Percentiles rank a stretch among this genome's conserved stretches.
These are phyloP conservation scores for Eupithecia pulchellata DNA, from an alignment of 2,888 invertebrate genomes.

Conservation along the genomic window DNA sequence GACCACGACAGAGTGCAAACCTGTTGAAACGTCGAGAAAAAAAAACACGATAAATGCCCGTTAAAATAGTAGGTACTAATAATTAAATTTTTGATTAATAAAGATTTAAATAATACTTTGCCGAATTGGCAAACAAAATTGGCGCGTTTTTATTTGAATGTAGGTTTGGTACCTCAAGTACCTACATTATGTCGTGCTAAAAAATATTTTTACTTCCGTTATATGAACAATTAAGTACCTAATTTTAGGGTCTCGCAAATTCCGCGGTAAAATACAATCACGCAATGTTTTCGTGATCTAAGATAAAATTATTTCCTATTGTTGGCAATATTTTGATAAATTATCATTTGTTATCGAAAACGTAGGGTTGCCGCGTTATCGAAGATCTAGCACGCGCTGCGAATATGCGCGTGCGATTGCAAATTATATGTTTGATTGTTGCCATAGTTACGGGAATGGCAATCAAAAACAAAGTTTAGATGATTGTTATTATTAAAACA, in stretches of 20 bases:
- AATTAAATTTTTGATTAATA: too few relatives aligned
- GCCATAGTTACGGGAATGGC: constrained; percentile 30
- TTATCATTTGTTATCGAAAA: constrained; percentile 19
- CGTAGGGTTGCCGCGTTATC: constrained; percentile 35
- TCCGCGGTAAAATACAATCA: constrained; percentile 13
- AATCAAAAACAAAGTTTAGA: too few relatives aligned
- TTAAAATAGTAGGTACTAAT: too few relatives aligned
- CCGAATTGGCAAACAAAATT: background rate
- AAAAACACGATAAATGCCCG: too few relatives aligned
- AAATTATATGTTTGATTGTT: constrained; percentile 30
- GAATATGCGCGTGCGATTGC: constrained; percentile 24
- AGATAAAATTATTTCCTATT: constrained; percentile 37
- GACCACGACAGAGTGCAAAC: too few relatives aligned
- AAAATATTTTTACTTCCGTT: background rate
- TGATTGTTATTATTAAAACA: too few relatives aligned
- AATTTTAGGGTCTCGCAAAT: constrained; percentile 12
- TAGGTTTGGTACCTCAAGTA: too few relatives aligned
- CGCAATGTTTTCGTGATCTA: constrained; percentile 30
- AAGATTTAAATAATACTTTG: background rate
- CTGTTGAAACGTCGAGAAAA: too few relatives aligned
- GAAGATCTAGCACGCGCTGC: constrained; percentile 36
- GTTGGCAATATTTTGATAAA: constrained; percentile 29
- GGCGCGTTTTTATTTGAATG: background rate
- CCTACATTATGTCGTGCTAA: background rate
- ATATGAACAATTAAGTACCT: constrained; percentile 4